Conservation (phyloP, 2,797 vertebrate genomes). For the Syngnathus rostellatus region DNA sequence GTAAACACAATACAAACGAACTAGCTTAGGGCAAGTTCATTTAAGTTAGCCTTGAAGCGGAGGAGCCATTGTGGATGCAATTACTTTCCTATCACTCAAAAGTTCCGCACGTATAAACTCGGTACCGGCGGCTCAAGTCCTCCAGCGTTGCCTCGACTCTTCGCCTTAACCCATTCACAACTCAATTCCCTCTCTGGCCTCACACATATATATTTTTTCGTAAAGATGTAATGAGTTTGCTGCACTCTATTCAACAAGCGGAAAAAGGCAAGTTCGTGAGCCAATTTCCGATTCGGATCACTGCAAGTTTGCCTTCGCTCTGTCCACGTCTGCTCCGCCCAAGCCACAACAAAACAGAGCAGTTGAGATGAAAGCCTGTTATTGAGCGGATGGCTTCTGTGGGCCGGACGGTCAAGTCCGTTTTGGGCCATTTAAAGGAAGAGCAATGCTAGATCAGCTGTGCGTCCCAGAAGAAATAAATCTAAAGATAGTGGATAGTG, state of each 20-base stretch:
- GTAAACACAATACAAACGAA: slow-evolving; percentile 8
- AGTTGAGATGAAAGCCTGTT: slow-evolving; percentile 48
- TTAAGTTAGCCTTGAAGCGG: background rate
- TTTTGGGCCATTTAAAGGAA: slow-evolving; percentile 47
- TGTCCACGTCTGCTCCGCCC: slow-evolving; percentile 33
- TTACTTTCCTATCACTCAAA: slow-evolving; percentile 1
- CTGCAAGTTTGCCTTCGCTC: slow-evolving; percentile 34
- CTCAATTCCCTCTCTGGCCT: slow-evolving; percentile 9
- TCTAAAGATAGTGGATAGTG: slow-evolving; percentile 56
- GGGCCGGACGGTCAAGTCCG: slow-evolving; percentile 21
- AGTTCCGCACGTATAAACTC: background rate
- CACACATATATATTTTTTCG: slow-evolving; percentile 7
- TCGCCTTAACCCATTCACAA: background rate
- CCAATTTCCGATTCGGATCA: slow-evolving; percentile 49
- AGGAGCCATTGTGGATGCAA: background rate
- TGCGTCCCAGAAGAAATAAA: slow-evolving; percentile 35
- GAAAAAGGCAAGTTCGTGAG: slow-evolving; percentile 10
- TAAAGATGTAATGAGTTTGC: slow-evolving; percentile 16
- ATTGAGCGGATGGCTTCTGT: slow-evolving; percentile 44
- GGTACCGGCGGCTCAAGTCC: background rate
- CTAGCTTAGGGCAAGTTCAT: slow-evolving; percentile 32
- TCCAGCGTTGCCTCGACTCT: background rate
- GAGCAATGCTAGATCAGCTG: slow-evolving; percentile 36
- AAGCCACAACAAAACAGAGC: slow-evolving; percentile 43
- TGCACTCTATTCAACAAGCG: slow-evolving; percentile 14